Percentiles rank a stretch among this genome's conserved stretches.
Conservation (phyloP, 30 jellyfish, hydroid and myxozoan genomes). For the Aurelia coerulea region DNA sequence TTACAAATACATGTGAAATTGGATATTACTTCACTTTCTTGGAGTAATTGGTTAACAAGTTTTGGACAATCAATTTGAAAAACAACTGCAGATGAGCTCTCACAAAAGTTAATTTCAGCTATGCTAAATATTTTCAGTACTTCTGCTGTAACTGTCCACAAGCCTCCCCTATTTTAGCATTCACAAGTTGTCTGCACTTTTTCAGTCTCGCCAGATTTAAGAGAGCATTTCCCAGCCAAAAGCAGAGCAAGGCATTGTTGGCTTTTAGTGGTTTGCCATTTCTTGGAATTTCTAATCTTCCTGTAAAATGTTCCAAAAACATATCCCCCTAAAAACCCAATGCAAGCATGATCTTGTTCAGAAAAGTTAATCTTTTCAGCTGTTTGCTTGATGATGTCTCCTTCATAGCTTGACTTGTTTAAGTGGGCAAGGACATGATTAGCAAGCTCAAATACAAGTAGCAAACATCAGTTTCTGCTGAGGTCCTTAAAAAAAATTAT, state of each 20-base stretch:
- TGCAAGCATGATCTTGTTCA: slow-evolving; percentile 26
- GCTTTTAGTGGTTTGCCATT: slow-evolving; percentile 41
- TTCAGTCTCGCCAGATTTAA: too few species aligned
- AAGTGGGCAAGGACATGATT: slow-evolving; percentile 78
- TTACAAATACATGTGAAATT: slow-evolving; percentile 32
- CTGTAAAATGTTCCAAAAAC: slow-evolving; percentile 62
- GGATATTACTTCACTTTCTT: slow-evolving; percentile 31
- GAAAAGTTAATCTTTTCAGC: slow-evolving; percentile 49
- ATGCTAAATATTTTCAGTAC: slow-evolving; percentile 35
- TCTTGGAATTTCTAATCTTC: slow-evolving; percentile 38
- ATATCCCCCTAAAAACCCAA: slow-evolving; percentile 49
- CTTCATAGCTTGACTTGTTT: slow-evolving; percentile 40
- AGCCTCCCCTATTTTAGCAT: slow-evolving; percentile 51
- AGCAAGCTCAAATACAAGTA: slow-evolving; percentile 69
- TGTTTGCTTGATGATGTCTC: slow-evolving; percentile 25
- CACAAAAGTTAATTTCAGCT: slow-evolving; percentile 29
- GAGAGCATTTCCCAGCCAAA: slow-evolving; percentile 31
- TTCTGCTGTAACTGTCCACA: slow-evolving; percentile 64
- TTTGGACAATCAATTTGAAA: slow-evolving; percentile 27
- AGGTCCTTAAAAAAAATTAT: slow-evolving; percentile 32
- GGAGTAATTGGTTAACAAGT: slow-evolving; percentile 31
- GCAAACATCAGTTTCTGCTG: slow-evolving; percentile 34
- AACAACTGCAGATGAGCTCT: slow-evolving; percentile 18
- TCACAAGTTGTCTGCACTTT: too few species aligned
- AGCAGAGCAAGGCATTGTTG: slow-evolving; percentile 55